These are phyloP conservation scores for Armadillidium nasatum DNA, from an alignment of 1,140 invertebrate species.

Conservation along the genomic window DNA sequence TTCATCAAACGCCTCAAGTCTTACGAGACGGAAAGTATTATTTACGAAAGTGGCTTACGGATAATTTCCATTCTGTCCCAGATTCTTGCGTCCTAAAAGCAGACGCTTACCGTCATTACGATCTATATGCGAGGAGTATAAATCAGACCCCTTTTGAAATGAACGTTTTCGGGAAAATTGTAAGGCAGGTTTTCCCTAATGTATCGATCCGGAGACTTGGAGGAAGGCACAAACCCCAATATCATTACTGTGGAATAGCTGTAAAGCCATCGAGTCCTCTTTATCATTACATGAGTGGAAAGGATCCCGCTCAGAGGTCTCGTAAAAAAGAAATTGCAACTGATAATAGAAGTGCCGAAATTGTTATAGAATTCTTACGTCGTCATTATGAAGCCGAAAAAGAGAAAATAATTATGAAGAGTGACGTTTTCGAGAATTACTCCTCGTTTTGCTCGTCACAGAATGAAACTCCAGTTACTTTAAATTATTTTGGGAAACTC, in stretches of 20 bases:
- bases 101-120: conserved; percentile 43
- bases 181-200: conserved; percentile 43
- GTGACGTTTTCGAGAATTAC: conserved; percentile 38
- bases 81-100: conserved; percentile 43
- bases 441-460: conserved; percentile 33
- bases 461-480: conserved; percentile 38
- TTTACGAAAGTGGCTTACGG: conserved; percentile 41
- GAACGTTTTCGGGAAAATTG: conserved; percentile 44
- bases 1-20: conserved; percentile 37
- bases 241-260: conserved; percentile 44
- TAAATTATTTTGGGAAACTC: conserved; percentile 44
- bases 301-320: conserved; percentile 43
- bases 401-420: conserved; percentile 39
- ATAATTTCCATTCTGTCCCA: conserved; percentile 42
- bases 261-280: conserved; percentile 40
- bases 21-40: conserved; percentile 43
- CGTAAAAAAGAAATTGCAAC: conserved; percentile 43
- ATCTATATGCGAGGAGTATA: conserved; percentile 35
- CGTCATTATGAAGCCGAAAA: conserved; percentile 33
- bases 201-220: conserved; percentile 39
- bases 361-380: conserved; percentile 41
- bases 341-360: conserved; percentile 41
- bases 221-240: conserved; percentile 42
- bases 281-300: conserved; percentile 36
- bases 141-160: conserved; percentile 43